Percentiles rank a stretch among this genome's conserved stretches.
These are phyloP conservation scores for Crax fasciolata DNA, from an alignment of 2,797 vertebrate species.

Conservation along the genomic window DNA sequence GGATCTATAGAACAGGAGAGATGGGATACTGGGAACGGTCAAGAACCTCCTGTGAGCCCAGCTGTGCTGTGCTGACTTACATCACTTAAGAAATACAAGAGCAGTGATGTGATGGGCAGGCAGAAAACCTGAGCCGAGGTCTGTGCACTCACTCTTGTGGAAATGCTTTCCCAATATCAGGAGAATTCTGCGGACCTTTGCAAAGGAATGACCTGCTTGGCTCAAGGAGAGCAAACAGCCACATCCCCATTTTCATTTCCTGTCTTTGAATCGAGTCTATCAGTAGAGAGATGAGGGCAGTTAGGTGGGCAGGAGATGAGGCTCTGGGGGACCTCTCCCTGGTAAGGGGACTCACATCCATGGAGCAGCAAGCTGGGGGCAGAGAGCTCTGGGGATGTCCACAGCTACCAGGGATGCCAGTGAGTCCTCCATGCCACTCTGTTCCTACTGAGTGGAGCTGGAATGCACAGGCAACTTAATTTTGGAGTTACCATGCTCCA, in stretches of 20 bases:
- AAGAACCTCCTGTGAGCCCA: background rate
- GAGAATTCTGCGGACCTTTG: background rate
- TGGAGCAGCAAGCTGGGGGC: background rate
- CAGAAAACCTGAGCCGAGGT: background rate
- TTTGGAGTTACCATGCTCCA: background rate
- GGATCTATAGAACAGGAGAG: background rate
- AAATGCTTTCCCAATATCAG: background rate
- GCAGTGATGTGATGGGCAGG: background rate
- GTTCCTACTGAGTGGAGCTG: rapidly evolving
- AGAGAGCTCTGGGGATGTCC: background rate
- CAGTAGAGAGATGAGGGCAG: background rate
- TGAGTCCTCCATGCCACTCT: background rate
- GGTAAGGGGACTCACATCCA: background rate
- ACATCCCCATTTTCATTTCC: background rate
- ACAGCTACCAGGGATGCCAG: background rate
- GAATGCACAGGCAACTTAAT: background rate
- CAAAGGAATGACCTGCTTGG: background rate
- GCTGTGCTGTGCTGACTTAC: rapidly evolving
- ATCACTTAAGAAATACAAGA: background rate
- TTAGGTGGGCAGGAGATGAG: background rate
- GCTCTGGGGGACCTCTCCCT: background rate
- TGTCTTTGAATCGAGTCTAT: background rate
- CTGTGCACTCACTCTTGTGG: background rate
- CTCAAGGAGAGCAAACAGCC: background rate
- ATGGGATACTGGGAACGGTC: background rate